These are phyloP conservation scores for Hylaeus volcanicus DNA, from an alignment of 1,140 invertebrate genomes.

Conservation along the genomic window DNA sequence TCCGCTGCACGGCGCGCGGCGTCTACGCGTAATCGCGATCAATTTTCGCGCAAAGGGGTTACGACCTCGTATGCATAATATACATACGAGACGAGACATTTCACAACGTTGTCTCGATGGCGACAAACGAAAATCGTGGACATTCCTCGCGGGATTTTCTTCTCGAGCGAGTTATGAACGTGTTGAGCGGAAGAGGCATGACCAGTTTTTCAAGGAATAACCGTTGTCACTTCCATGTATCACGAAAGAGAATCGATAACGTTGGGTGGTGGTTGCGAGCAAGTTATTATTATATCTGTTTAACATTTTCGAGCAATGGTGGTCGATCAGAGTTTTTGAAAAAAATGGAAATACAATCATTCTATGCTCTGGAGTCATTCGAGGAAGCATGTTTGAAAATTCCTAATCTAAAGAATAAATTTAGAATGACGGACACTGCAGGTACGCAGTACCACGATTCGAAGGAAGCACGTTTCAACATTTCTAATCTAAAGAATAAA, in stretches of 20 bases:
- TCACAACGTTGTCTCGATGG: background rate
- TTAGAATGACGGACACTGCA: background rate
- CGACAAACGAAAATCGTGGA: background rate
- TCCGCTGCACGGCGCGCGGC: background rate
- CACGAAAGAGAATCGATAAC: background rate
- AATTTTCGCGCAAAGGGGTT: slow-evolving; percentile 13
- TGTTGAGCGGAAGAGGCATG: background rate
- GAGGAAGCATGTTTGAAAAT: background rate
- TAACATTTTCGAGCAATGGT: too few relatives aligned
- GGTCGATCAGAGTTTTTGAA: too few relatives aligned
- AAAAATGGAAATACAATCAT: too few relatives aligned
- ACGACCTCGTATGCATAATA: background rate
- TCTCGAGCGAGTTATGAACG: slow-evolving; percentile 1
- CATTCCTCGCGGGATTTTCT: slow-evolving; percentile 11
- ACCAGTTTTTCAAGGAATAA: slow-evolving; percentile 6
- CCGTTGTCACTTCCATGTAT: background rate
- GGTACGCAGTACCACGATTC: background rate
- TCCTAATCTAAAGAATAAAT: background rate
- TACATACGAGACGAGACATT: slow-evolving; percentile 24
- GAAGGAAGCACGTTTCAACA: too few relatives aligned
- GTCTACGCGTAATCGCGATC: slow-evolving; percentile 8
- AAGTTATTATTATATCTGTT: too few relatives aligned
- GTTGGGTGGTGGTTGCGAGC: too few relatives aligned
- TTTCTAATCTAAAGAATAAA: background rate
- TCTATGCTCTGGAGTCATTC: too few relatives aligned